These are phyloP conservation scores for Leuciscus waleckii DNA, from an alignment of 2,797 vertebrate species.

Conservation along the genomic window DNA sequence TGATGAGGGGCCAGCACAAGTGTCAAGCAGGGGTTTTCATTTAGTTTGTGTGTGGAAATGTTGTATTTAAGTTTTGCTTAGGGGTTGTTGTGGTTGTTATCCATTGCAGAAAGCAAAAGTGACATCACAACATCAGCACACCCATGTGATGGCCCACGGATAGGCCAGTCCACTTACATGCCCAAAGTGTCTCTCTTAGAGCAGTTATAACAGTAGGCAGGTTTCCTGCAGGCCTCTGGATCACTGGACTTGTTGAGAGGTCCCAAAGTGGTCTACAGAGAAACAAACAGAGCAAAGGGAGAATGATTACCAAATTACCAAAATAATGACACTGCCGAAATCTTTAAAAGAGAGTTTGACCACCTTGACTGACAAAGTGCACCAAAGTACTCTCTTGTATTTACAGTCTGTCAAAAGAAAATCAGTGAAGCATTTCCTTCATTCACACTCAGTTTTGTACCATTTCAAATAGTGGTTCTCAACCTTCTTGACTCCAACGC, in stretches of 20 bases:
- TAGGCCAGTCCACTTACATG: conserved; percentile 70
- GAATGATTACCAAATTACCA: neutral
- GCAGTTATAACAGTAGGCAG: conserved; percentile 82
- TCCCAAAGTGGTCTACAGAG: conserved; percentile 68
- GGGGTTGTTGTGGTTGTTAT: neutral
- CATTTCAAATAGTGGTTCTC: too few species aligned
- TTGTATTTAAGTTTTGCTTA: neutral
- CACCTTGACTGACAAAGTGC: neutral
- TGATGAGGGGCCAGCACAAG: neutral
- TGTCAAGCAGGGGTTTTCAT: neutral
- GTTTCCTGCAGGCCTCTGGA: conserved; percentile 40
- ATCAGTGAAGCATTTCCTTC: neutral
- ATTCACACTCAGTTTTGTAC: neutral
- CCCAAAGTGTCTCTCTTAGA: conserved; percentile 77
- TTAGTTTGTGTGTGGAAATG: neutral
- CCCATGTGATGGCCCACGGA: neutral
- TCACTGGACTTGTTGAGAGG: conserved; percentile 48
- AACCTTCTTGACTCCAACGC: too few species aligned
- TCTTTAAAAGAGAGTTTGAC: neutral
- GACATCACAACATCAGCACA: neutral
- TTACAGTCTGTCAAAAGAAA: neutral
- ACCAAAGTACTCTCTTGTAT: neutral
- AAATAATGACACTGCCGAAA: neutral
- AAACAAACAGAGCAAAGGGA: neutral
- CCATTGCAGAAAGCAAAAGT: neutral